These are phyloP conservation scores for Melanotaenia duboulayi DNA, from an alignment of 2,113 vertebrate species.

Conservation along the genomic window DNA sequence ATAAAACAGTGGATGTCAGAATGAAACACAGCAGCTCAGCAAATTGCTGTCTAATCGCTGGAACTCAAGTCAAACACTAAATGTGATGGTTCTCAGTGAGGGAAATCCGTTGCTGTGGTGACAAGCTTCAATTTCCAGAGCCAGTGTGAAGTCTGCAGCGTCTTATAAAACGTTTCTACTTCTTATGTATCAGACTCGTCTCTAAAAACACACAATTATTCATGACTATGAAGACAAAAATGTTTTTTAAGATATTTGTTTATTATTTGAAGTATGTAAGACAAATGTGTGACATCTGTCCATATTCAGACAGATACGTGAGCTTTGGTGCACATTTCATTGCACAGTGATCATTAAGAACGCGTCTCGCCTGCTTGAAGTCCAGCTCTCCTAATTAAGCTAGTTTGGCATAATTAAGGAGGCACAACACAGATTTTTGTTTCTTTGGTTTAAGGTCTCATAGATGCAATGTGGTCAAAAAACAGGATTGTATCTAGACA, in stretches of 20 bases:
- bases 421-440: background rate
- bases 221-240: background rate
- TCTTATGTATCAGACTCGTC: background rate
- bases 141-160: background rate
- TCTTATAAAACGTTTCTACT: slow-evolving; percentile 4
- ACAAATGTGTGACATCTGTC: too few relatives aligned
- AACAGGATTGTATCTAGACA: too few relatives aligned
- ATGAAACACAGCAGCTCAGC: slow-evolving; percentile 15
- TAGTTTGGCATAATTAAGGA: too few relatives aligned
- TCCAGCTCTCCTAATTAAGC: background rate
- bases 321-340: too few relatives aligned
- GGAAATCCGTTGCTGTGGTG: slow-evolving; percentile 4
- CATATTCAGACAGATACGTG: too few relatives aligned
- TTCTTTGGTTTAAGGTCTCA: background rate
- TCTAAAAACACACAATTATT: background rate
- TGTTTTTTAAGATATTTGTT: background rate
- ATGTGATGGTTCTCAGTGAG: background rate
- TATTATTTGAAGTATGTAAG: too few relatives aligned
- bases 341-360: background rate
- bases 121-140: slow-evolving; percentile 1
- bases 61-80: slow-evolving; percentile 7
- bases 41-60: slow-evolving; percentile 9
- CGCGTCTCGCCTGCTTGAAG: too few relatives aligned
- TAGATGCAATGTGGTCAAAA: too few relatives aligned
- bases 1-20: slow-evolving; percentile 1